These are phyloP conservation scores for Antheraea assamensis DNA, from an alignment of 2,888 invertebrate genomes.

Conservation along the genomic window DNA sequence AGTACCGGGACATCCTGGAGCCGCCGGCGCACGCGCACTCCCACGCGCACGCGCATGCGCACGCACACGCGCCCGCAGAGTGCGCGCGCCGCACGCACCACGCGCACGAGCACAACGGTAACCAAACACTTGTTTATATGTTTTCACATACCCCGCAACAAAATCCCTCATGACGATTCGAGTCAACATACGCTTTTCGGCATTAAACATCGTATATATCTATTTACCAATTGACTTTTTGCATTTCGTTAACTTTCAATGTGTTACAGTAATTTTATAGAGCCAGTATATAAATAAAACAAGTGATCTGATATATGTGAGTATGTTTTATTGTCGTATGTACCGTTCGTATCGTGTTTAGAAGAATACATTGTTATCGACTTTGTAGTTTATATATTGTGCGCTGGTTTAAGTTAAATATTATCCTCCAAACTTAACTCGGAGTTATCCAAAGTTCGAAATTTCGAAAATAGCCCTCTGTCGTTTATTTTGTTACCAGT, in stretches of 20 bases:
- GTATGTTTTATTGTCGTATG: background rate
- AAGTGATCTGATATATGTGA: background rate
- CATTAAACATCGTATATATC: too few relatives aligned
- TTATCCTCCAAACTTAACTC: too few relatives aligned
- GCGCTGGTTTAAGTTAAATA: background rate
- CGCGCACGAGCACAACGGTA: conserved; percentile 76
- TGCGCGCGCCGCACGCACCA: conserved; percentile 62
- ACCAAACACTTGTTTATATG: conserved; percentile 22
- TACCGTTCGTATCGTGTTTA: background rate
- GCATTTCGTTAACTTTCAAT: background rate
- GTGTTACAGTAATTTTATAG: background rate
- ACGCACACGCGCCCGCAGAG: conserved; percentile 60
- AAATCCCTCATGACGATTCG: background rate
- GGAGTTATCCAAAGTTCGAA: too few relatives aligned
- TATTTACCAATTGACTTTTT: background rate
- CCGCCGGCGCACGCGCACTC: conserved; percentile 87
- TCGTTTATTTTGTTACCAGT: too few relatives aligned
- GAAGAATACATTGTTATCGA: background rate
- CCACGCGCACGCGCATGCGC: conserved; percentile 64
- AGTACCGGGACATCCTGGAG: conserved; percentile 99
- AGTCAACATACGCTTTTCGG: background rate
- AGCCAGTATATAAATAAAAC: background rate
- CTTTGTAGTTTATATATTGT: background rate
- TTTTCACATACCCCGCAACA: background rate
- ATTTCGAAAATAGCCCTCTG: too few relatives aligned